Conservation (phyloP, 2,888 invertebrate genomes). For the Notodonta ziczac region DNA sequence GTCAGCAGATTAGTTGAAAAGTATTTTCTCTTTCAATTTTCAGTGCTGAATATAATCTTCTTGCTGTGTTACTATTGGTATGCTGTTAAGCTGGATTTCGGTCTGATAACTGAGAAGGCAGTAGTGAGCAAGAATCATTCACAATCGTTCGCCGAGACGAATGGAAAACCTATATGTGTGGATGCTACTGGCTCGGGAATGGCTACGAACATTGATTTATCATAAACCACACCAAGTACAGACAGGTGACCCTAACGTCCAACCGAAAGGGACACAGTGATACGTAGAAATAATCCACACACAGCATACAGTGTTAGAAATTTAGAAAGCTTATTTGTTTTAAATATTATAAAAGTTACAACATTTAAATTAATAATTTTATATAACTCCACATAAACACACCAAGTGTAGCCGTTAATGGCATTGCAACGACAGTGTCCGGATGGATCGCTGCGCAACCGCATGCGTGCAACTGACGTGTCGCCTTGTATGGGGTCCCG, state of each 20-base stretch:
- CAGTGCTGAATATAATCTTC: background rate
- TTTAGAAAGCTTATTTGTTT: too few relatives aligned
- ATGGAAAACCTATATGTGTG: constrained; percentile 1
- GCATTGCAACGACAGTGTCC: background rate
- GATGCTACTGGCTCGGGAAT: background rate
- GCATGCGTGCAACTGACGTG: constrained; percentile 51
- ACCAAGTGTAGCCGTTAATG: background rate
- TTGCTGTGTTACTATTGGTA: constrained; percentile 1
- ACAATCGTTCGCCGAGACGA: background rate
- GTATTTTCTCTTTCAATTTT: background rate
- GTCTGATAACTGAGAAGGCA: background rate
- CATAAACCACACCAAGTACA: background rate
- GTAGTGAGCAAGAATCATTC: background rate
- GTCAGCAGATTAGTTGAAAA: too few relatives aligned
- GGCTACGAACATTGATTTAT: background rate
- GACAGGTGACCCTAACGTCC: too few relatives aligned
- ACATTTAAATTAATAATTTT: too few relatives aligned
- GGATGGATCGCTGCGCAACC: constrained; percentile 5
- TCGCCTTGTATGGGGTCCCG: constrained; percentile 60
- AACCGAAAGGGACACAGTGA: too few relatives aligned
- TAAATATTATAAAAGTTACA: too few relatives aligned
- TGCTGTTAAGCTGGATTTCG: constrained; percentile 6
- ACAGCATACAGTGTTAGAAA: too few relatives aligned
- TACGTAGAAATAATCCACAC: too few relatives aligned
- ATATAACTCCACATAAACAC: background rate